Evolutionary conservation across 1,140 invertebrate genomes (phyloP), one percentile per base, ranked within the genome.

Genomic region (Solenopsis fugax): DNA sequence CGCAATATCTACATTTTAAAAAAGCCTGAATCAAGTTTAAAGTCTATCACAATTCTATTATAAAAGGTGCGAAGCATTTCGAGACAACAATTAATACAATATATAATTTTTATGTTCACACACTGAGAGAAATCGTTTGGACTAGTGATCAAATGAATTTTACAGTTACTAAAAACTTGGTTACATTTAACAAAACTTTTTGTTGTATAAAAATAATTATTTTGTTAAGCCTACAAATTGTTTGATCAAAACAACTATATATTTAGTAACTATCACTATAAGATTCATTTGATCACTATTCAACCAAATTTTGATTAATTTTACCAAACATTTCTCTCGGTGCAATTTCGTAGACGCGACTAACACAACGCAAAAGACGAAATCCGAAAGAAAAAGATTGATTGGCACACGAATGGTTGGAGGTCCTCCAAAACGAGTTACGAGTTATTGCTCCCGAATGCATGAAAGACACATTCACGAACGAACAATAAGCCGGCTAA

Each of bases 401-500:
- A 76, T 13, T 56, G 65, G 58, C 37, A 41, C 9, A 7, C n/a
- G 34, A 10, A 64, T 54, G 13, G 6, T 9, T 75, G 18, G 13
- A 58, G 16, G 10, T 80, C 67, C 29, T 80, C 0, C 6, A 29
- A 80, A 80, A 54, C 9, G 29, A 4, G n/a, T 76, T 48, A 50
- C 41, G 2, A 60, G 2, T 77, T 60, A 58, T 45, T 48, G 37
- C 24, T 4, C 37, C 10, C 18, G 29, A 75, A 41, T 58, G 41
- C 41, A 24, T 82, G 12, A 84, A 82, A 60, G 24, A 21, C 41
- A 54, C 29, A 60, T 75, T 82, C 67, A 84, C 24, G 29, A 62
- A 12, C 45, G 62, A 67, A 73, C 34, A 67, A 80, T 75, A 64
- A 77, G 50, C n/a, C 72, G 50, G 4, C 62, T 50, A 85, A 85